These are phyloP conservation scores for Parnassius glacialis DNA, from an alignment of 2,888 invertebrate genomes.

Conservation along the genomic window DNA sequence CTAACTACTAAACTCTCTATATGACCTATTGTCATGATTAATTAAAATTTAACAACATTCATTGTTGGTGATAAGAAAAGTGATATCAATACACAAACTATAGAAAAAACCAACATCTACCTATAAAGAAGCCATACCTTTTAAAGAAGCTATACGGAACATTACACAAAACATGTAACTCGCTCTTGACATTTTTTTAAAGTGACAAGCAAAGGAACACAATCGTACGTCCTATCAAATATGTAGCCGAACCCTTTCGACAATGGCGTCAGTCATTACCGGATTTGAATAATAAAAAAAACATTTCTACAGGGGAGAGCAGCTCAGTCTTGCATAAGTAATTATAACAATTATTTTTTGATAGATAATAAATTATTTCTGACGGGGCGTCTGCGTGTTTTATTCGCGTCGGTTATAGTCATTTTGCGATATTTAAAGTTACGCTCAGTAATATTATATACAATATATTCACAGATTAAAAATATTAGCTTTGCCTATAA, in stretches of 20 bases:
- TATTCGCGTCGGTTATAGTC: constrained; percentile 12
- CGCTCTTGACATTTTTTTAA: constrained; percentile 2
- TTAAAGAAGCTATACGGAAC: not conserved
- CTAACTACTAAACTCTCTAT: too few species aligned
- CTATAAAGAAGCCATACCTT: too few species aligned
- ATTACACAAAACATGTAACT: not conserved
- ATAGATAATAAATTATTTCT: constrained; percentile 75
- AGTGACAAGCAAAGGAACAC: constrained; percentile 34
- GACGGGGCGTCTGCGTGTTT: constrained; percentile 38
- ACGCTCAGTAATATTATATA: not conserved
- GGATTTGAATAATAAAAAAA: constrained; percentile 72
- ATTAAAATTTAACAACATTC: too few species aligned
- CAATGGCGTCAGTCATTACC: constrained; percentile 67
- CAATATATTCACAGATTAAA: not conserved
- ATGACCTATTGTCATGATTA: too few species aligned
- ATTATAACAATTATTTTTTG: constrained; percentile 77
- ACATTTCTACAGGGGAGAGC: constrained; percentile 57
- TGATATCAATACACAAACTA: too few species aligned
- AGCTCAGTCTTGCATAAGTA: constrained; percentile 68
- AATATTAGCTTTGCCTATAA: not conserved
- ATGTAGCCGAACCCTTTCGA: constrained; percentile 44
- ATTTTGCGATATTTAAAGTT: constrained; percentile 9
- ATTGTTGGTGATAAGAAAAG: too few species aligned
- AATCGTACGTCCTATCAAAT: constrained; percentile 39
- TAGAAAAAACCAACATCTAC: too few species aligned